These are phyloP conservation scores for Bhutanitis thaidina DNA, from an alignment of 2,888 invertebrate genomes.

Conservation along the genomic window DNA sequence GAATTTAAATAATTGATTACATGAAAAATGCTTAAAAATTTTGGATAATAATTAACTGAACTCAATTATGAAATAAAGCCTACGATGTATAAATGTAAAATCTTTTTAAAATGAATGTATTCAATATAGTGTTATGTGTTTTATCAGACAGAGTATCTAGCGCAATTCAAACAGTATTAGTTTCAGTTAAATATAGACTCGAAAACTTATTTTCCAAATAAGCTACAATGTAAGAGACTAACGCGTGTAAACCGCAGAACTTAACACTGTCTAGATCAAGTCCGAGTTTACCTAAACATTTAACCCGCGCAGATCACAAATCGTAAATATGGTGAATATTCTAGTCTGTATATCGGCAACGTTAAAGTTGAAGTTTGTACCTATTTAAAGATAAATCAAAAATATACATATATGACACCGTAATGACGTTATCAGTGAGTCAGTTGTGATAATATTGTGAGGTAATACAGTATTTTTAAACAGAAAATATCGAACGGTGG, in stretches of 20 bases:
- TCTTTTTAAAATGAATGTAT: too few relatives aligned
- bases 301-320: constrained; percentile 12
- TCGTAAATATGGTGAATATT: neutral
- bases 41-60: too few relatives aligned
- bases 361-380: constrained; percentile 2
- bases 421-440: constrained; percentile 44
- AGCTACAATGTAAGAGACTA: constrained; percentile 4
- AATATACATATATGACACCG: constrained; percentile 4
- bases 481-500: constrained; percentile 2
- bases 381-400: neutral
- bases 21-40: too few relatives aligned
- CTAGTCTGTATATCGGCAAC: neutral
- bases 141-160: too few relatives aligned
- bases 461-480: constrained; percentile 17
- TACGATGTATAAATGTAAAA: too few relatives aligned
- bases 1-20: too few relatives aligned
- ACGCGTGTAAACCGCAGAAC: constrained; percentile 9
- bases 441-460: constrained; percentile 25
- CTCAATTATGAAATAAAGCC: too few relatives aligned
- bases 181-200: too few relatives aligned
- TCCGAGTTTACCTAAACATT: constrained; percentile 20
- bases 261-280: constrained; percentile 7
- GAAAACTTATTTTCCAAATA: too few relatives aligned
- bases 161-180: too few relatives aligned
- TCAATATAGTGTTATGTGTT: too few relatives aligned